Base-by-base conservation (phyloP, 2,888 invertebrate species). In the Pardosa pseudoannulata region DNA sequence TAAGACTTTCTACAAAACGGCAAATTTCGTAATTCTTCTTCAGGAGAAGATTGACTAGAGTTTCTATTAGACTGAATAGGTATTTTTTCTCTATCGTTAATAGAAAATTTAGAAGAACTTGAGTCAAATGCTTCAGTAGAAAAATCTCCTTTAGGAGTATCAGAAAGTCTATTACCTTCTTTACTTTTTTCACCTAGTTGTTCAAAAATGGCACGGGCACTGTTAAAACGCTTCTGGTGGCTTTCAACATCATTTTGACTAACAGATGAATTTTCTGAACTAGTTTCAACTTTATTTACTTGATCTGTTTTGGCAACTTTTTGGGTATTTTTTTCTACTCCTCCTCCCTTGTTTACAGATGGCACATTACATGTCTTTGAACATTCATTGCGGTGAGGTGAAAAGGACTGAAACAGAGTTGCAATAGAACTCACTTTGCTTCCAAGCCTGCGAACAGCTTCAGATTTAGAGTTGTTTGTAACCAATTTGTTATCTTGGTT, bases 121-220 rank as follows among this genome's bases (percentile, higher is more conserved):
- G 80, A 32, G 71, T 80, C 72, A 23, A 56, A 23, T 7, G 19
- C n/a, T 71, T 31, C 11, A 73, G 50, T n/a, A 31, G 32, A 29
- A 36, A 19, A 28, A 65, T 67, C 29, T 19, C 23, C 65, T 62
- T 41, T 81, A 29, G 65, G 46, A 32, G 29, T 19, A 19, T 80
- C 75, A 31, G 46, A 64, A 36, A 65, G 36, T 31, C 50, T 76
- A 27, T 41, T 23, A 75, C 32, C 11, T 23, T 78, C 74, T 71
- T 79, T 88, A 56, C 73, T 75, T 72, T 88, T 80, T 62, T 88
- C 89, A 90, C 96, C 95, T 89, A 97, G 93, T 91, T 97, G 97
- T 92, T 97, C 97, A 91, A 97, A 97, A 76, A 97, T 93, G 67
- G 97, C 97, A 88, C 97, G 93, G 1, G 97, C 97, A 92, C 95